Evolutionary conservation across 1,140 invertebrate genomes (phyloP).

Genomic region (Batillaria attramentaria): DNA sequence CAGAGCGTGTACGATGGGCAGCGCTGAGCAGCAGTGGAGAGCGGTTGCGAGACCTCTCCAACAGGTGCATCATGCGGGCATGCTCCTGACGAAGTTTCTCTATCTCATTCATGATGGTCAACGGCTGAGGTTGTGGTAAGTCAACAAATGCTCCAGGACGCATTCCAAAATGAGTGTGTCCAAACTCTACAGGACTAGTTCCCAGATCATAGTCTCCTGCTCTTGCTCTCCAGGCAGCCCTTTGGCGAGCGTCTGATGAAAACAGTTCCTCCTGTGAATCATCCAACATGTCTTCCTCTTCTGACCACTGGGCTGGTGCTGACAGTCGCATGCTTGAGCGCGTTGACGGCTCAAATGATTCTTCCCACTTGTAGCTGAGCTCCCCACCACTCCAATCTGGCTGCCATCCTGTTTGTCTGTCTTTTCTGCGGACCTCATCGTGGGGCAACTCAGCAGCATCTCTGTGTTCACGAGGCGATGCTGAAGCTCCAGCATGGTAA

Average conservation of each 20-base stretch:
- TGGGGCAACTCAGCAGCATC: no score
- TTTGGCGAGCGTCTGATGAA: background rate
- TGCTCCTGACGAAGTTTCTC: constrained; percentile 58
- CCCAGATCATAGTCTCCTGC: background rate
- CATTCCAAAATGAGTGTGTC: background rate
- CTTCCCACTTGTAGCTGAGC: constrained; percentile 32
- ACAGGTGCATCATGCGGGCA: constrained; percentile 56
- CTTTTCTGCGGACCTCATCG: no score
- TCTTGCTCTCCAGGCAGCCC: constrained; percentile 5
- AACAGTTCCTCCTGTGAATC: background rate
- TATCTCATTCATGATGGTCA: constrained; percentile 44
- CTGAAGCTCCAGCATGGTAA: no score
- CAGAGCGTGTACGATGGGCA: background rate
- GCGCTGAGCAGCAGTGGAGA: background rate
- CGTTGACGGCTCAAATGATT: constrained; percentile 1
- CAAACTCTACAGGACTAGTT: background rate
- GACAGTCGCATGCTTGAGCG: constrained; percentile 3
- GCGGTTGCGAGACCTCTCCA: constrained; percentile 40
- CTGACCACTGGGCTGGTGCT: background rate
- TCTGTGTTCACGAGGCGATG: no score
- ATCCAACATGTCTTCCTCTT: no score
- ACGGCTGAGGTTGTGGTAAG: background rate
- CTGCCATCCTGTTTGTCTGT: background rate
- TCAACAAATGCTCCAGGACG: background rate
- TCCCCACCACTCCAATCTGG: constrained; percentile 15